Conservation (phyloP, 2,113 vertebrate species). For the Odontophorus gujanensis region DNA sequence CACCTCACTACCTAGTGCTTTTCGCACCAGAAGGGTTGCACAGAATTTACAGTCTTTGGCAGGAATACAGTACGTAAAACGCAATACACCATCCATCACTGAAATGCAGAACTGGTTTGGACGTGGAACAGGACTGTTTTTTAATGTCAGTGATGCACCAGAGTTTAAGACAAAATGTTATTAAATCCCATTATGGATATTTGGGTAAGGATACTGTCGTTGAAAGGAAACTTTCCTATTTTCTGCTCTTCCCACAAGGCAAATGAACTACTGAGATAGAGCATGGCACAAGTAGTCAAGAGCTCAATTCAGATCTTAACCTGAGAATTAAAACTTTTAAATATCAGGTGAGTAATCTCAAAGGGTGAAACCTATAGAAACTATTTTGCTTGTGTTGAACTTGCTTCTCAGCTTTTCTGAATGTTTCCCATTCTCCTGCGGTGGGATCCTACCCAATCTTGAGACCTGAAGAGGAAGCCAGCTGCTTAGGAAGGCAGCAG, state of each 20-base stretch:
- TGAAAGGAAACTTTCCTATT: background rate
- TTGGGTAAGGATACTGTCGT: background rate
- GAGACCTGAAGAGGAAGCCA: background rate
- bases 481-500: background rate
- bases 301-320: background rate
- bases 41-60: background rate
- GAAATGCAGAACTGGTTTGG: background rate
- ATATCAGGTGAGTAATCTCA: background rate
- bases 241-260: background rate
- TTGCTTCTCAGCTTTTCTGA: background rate
- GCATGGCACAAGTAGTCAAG: background rate
- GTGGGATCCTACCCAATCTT: background rate
- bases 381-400: fast-evolving
- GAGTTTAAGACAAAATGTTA: background rate
- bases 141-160: background rate
- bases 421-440: background rate
- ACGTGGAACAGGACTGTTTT: background rate
- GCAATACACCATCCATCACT: background rate
- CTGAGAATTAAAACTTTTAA: background rate
- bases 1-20: background rate
- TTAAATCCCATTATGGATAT: background rate
- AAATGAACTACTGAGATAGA: background rate
- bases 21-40: background rate
- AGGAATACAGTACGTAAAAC: background rate
- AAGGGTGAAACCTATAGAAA: background rate